These are phyloP conservation scores for Zaprionus lachaisei DNA, from an alignment of 1,140 invertebrate species.

Conservation along the genomic window DNA sequence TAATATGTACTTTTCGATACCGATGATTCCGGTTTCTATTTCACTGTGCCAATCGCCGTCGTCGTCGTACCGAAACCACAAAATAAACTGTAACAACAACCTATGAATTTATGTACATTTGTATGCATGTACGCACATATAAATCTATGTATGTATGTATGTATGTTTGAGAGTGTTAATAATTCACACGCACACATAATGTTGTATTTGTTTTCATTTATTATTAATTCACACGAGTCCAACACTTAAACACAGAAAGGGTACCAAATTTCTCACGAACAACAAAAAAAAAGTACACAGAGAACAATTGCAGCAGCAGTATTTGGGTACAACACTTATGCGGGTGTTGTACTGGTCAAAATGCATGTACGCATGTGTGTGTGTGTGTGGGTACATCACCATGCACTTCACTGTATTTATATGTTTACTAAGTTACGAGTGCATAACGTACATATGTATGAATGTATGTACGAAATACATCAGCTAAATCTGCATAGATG, in stretches of 20 bases:
- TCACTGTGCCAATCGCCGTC: conserved; percentile 50
- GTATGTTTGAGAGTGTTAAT: conserved; percentile 22
- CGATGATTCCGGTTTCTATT: conserved; percentile 54
- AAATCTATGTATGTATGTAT: background rate
- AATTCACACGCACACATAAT: conserved; percentile 18
- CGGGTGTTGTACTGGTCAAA: conserved; percentile 20
- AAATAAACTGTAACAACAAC: conserved; percentile 15
- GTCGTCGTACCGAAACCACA: conserved; percentile 19
- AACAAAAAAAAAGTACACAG: conserved; percentile 35
- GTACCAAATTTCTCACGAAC: conserved; percentile 52
- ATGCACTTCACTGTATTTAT: conserved; percentile 5
- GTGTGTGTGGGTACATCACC: conserved; percentile 18
- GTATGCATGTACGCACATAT: conserved; percentile 16
- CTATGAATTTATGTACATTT: conserved; percentile 15
- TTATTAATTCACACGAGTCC: conserved; percentile 56
- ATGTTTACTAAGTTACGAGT: conserved; percentile 12
- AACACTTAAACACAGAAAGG: conserved; percentile 54
- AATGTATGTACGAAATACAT: conserved; percentile 8
- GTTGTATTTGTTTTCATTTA: conserved; percentile 42
- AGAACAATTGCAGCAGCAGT: conserved; percentile 22
- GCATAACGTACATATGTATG: conserved; percentile 9
- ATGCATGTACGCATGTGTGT: conserved; percentile 12
- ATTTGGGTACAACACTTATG: conserved; percentile 14
- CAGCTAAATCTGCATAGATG: background rate
- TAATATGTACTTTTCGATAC: conserved; percentile 34